These are phyloP conservation scores for Dioctria linearis DNA, from an alignment of 2,888 invertebrate genomes.

Conservation along the genomic window DNA sequence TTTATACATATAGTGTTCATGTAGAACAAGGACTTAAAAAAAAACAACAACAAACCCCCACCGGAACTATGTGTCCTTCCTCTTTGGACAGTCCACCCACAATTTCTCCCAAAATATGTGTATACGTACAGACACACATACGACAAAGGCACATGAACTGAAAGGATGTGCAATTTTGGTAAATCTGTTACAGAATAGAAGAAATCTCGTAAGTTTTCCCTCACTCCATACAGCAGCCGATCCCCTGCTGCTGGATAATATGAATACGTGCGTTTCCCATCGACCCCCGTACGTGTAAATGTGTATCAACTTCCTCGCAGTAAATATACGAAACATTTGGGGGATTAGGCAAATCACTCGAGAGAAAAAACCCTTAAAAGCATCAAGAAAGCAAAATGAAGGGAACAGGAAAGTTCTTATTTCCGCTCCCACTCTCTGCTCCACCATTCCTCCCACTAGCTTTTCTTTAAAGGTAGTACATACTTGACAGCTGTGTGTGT, in stretches of 20 bases:
- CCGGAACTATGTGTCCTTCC: background rate
- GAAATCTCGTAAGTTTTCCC: background rate
- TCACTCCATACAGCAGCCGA: background rate
- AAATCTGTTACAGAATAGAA: constrained; percentile 11
- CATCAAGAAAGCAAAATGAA: constrained; percentile 41
- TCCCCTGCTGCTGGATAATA: background rate
- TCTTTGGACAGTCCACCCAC: constrained; percentile 19
- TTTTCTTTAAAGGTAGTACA: constrained; percentile 11
- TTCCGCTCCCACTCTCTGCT: constrained; percentile 27
- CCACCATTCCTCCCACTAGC: too few species aligned
- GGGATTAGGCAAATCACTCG: constrained; percentile 52
- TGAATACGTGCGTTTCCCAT: background rate
- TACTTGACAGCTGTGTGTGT: constrained; percentile 37
- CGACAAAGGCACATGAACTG: constrained; percentile 5
- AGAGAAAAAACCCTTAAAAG: constrained; percentile 49
- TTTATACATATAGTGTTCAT: background rate
- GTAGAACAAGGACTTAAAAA: background rate
- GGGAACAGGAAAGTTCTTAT: constrained; percentile 47
- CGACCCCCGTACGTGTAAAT: background rate
- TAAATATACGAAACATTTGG: constrained; percentile 38
- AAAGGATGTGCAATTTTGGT: constrained; percentile 43
- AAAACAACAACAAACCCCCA: background rate
- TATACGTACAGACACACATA: background rate
- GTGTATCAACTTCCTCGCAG: constrained; percentile 19
- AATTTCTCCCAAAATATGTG: background rate